phyloP scores from a whole-genome alignment of 2,888 invertebrate genomes.

The Schrankia costaestrigalis region DNA sequence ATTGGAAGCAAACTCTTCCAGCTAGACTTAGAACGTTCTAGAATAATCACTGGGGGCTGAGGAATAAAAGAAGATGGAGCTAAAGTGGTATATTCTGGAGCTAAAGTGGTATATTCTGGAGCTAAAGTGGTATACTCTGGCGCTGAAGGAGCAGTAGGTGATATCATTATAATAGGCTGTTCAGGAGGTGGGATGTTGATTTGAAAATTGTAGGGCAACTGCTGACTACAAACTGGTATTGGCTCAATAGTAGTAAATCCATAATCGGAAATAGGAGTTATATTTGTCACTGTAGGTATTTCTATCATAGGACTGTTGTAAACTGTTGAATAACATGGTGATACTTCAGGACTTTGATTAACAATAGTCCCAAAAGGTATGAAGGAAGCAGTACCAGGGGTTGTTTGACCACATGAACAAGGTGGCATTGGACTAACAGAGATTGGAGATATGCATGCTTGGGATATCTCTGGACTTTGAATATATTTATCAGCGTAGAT shows the following conservation, averaged over 20 bases:
- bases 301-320: too few relatives aligned
- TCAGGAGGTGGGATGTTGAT: constrained; percentile 46
- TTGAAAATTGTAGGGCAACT: constrained; percentile 44
- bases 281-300: too few relatives aligned
- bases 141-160: constrained; percentile 20
- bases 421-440: too few relatives aligned
- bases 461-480: not conserved
- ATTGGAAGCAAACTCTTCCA: constrained; percentile 45
- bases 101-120: too few relatives aligned
- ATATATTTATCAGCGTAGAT: not conserved
- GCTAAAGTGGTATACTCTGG: too few relatives aligned
- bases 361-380: too few relatives aligned
- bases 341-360: too few relatives aligned
- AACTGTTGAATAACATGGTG: too few relatives aligned
- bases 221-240: not conserved
- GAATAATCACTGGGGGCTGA: constrained; percentile 35
- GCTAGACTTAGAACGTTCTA: constrained; percentile 39
- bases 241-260: constrained; percentile 1
- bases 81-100: constrained; percentile 1
- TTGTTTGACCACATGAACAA: too few relatives aligned
- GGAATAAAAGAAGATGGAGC: constrained; percentile 9
- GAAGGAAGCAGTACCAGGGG: too few relatives aligned
- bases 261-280: too few relatives aligned
- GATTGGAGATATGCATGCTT: constrained; percentile 12
- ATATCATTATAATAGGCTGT: constrained; percentile 39